Evolutionary conservation across 1,140 invertebrate species (phyloP), one percentile per base, ranked within the genome.

Genomic region (Oreohelix idahoensis): DNA sequence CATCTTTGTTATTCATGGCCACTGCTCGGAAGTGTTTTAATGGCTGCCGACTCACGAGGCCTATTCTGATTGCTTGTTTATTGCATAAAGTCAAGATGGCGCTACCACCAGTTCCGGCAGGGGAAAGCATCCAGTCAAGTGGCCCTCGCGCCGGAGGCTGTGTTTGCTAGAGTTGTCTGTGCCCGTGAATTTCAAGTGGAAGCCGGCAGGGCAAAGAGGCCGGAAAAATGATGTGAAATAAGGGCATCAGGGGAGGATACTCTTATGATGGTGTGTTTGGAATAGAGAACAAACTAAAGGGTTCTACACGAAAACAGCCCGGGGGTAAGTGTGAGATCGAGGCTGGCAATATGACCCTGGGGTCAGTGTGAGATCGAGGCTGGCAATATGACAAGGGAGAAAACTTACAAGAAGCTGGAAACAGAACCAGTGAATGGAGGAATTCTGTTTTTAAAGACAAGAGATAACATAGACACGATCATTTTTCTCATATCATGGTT

Each of bases 61-160:
- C 1, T 26, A 51, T 45, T 53, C 42, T 77, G 75, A 77, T 77
- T 77, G 75, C 36, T 36, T 77, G 75, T 77, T 77, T 58, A 77
- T 77, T 77, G 75, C 75, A 77, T 77, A 77, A 77, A 77, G 75
- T 77, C 75, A 77, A 77, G 45, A 77, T 77, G 75, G 75, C 75
- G 75, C 42, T 58, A 45, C 42, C n/a, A 38, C 39, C 10, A 77
- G 42, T 53, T 77, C 75, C 75, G 75, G 75, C 29, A 77, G 29
- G 75, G 75, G 51, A 77, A 45, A 77, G 75, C 75, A 77, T 36
- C 51, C 49, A 49, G 75, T 77, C 75, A 77, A 77, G 75, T 77
- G 75, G 75, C 36, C n/a, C 49, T 77, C 29, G 42, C 29, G 42
- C 75, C n/a, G 36, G 32, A 53, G 75, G 75, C 75, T 53, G 45